Percentiles rank a stretch among this genome's conserved stretches.
These are phyloP conservation scores for Caenorhabditis elegans DNA, from an alignment of 1,140 invertebrate genomes.

Conservation along the genomic window WBcel235 BX284606.5:16385501-16386000, in stretches of 20 bases:
- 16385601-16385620: slow-evolving; percentile 53
- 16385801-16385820: slow-evolving; percentile 64
- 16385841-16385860: neutral
- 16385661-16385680: slow-evolving; percentile 52
- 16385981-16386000: slow-evolving; percentile 61
- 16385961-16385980: slow-evolving; percentile 57
- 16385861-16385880: neutral
- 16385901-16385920: slow-evolving; percentile 62
- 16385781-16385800: slow-evolving; percentile 56
- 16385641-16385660: slow-evolving; percentile 48
- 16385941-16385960: slow-evolving; percentile 58
- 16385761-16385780: slow-evolving; percentile 54
- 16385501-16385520: slow-evolving; percentile 61
- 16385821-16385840: slow-evolving; percentile 62
- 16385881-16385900: slow-evolving; percentile 61
- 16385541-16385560: neutral
- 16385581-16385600: slow-evolving; percentile 54
- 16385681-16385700: slow-evolving; percentile 49
- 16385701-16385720: slow-evolving; percentile 54
- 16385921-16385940: slow-evolving; percentile 52
- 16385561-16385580: slow-evolving; percentile 58
- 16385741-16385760: slow-evolving; percentile 57
- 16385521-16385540: neutral
- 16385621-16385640: slow-evolving; percentile 58
- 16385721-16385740: slow-evolving; percentile 60